Evolutionary conservation across 2,797 vertebrate genomes (phyloP).

Genomic region (Bradypus variegatus): DNA sequence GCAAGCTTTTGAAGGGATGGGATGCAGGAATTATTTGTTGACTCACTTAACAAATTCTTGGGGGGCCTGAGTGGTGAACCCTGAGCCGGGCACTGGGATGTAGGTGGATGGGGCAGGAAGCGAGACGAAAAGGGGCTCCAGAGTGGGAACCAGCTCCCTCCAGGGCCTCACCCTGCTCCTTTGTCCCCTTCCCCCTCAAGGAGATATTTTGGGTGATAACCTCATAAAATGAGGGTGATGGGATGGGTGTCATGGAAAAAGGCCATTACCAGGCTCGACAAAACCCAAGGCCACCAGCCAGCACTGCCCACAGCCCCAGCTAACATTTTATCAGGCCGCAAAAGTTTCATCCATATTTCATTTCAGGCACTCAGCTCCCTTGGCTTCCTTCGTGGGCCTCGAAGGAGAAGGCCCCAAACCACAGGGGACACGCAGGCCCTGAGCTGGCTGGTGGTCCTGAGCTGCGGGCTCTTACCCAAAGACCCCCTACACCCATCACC

Average conservation of each 20-base stretch:
- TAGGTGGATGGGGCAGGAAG: no score
- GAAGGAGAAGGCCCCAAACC: background rate
- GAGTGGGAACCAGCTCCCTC: background rate
- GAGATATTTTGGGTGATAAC: background rate
- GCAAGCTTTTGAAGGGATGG: background rate
- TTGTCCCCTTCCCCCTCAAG: background rate
- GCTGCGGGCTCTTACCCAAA: background rate
- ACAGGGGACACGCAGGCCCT: accelerated
- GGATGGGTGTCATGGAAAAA: background rate
- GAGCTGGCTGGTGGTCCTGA: background rate
- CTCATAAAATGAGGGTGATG: background rate
- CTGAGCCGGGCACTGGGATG: background rate
- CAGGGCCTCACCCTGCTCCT: background rate
- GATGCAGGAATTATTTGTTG: accelerated
- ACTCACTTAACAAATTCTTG: background rate
- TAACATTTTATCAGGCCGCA: background rate
- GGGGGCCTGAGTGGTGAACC: background rate
- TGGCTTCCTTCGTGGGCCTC: background rate
- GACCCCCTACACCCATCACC: background rate
- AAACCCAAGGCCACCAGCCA: background rate
- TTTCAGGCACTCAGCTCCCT: background rate
- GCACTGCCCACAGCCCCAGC: background rate
- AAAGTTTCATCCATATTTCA: background rate
- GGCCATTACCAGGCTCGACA: background rate
- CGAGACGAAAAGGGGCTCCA: background rate